Evolutionary conservation across 2,113 vertebrate genomes (phyloP).

Genomic region (Strigops habroptila): DNA sequence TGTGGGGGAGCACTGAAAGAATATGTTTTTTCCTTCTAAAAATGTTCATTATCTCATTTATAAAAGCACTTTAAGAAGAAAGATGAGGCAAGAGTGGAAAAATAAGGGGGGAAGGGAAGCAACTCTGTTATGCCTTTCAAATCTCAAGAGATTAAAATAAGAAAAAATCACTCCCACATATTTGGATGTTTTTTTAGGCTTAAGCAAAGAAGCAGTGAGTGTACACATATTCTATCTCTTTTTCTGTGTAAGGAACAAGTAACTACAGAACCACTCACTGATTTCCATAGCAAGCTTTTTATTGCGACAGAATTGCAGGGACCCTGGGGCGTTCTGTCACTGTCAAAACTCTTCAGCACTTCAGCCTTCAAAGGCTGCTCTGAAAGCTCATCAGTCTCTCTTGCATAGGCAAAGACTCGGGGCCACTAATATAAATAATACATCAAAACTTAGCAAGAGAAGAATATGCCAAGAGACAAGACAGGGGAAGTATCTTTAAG

Average conservation of each 20-base stretch:
- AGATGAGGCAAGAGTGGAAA: neutral
- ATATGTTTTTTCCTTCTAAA: neutral
- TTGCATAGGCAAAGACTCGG: neutral
- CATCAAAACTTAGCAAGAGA: neutral
- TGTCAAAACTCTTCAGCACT: neutral
- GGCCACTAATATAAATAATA: conserved; percentile 18
- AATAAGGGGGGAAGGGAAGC: neutral
- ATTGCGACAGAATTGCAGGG: neutral
- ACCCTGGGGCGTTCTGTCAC: neutral
- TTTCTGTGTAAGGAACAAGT: neutral
- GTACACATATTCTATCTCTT: neutral
- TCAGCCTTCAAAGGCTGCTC: neutral
- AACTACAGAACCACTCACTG: neutral
- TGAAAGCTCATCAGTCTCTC: neutral
- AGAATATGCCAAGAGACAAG: neutral
- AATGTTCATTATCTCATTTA: neutral
- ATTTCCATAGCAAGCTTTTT: neutral
- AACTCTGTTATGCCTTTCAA: neutral
- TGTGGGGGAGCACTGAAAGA: neutral
- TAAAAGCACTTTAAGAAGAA: neutral
- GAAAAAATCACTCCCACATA: neutral
- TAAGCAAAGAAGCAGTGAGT: neutral
- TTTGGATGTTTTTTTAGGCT: neutral
- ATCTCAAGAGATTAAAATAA: neutral
- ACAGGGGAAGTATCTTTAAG: neutral